Conservation (phyloP, 2,797 vertebrate species). For the Tympanoctomys barrerae region DNA sequence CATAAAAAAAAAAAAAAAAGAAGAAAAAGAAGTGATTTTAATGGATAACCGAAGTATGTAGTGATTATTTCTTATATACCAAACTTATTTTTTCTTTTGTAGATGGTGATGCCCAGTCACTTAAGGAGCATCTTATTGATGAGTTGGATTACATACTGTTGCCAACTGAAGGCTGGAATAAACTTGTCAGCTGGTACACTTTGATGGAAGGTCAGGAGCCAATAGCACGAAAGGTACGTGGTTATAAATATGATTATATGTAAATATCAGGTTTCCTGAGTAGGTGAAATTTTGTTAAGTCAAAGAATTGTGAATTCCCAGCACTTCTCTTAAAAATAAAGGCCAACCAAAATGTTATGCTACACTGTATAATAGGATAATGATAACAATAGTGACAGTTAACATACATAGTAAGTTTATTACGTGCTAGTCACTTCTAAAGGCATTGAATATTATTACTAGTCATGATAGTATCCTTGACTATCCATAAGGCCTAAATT, state of each 20-base stretch:
- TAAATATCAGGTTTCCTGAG: conserved; percentile 26
- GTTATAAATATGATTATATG: neutral
- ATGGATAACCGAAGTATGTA: neutral
- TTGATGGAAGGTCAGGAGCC: conserved; percentile 95
- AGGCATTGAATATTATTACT: conserved; percentile 4
- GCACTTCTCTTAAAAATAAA: neutral
- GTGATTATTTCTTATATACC: conserved; percentile 44
- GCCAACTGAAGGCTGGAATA: conserved; percentile 99
- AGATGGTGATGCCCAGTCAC: conserved; percentile 97
- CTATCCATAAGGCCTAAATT: neutral
- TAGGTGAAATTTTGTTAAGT: conserved; percentile 49
- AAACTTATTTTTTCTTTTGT: conserved; percentile 65
- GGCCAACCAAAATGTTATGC: neutral
- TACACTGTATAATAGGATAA: neutral
- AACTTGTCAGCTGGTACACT: conserved; percentile 98
- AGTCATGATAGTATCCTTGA: conserved; percentile 23
- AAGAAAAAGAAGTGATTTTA: conserved; percentile 48
- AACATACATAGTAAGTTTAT: neutral
- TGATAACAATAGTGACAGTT: neutral
- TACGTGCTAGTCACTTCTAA: neutral
- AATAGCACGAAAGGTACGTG: conserved; percentile 96
- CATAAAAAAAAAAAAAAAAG: no score
- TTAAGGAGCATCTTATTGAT: conserved; percentile 99
- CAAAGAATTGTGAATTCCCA: neutral
- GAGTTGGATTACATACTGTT: conserved; percentile 99